Evolutionary conservation across 1,140 invertebrate genomes (phyloP), one percentile per base, ranked within the genome.

Genomic region (Aplysia californica): DNA sequence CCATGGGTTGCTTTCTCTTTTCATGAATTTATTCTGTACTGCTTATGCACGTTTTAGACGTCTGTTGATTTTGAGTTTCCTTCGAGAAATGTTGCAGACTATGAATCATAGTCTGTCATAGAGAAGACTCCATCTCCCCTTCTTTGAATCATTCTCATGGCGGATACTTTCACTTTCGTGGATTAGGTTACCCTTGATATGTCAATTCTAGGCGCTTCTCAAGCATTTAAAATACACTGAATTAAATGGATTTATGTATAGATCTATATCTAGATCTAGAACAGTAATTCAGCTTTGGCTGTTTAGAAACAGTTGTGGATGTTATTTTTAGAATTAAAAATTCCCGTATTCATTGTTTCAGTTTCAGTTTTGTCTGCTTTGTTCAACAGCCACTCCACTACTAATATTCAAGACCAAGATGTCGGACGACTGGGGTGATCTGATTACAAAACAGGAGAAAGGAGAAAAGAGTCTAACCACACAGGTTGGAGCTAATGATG

Each of bases 371-470:
- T 21, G 6, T 18, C 15, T 6, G 26, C 58, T 21, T 61, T 61
- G 26, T 26, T 61, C 10, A 61, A 18, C 58, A 6, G 18, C 10
- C 58, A 21, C 6, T 21, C 21, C 18, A 36, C 15, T 10, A 33
- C 64, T 26, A 59, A 10, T 59, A 5, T 23, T 59, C 6, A 59
- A 65, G 35, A 3, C 20, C 26, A 35, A 29, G 35, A 50, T 66
- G 68, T 38, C 36, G 55, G 58, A 70, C 3, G 68, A 72, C 20
- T 70, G 67, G 64, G 68, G 69, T 56, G 64, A 73, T 1, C 39
- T 73, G n/a, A 64, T 58, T 50, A 68, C 64, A 21, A 38, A 78
- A 39, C 69, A 58, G 61, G 55, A 67, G 61, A 26, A 59, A 38
- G 61, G 61, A 61, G 44, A 50, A 50, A n/a, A 50, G 10, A 15